These are phyloP conservation scores for Zingel zingel DNA, from an alignment of 2,113 vertebrate genomes.

Conservation along the genomic window DNA sequence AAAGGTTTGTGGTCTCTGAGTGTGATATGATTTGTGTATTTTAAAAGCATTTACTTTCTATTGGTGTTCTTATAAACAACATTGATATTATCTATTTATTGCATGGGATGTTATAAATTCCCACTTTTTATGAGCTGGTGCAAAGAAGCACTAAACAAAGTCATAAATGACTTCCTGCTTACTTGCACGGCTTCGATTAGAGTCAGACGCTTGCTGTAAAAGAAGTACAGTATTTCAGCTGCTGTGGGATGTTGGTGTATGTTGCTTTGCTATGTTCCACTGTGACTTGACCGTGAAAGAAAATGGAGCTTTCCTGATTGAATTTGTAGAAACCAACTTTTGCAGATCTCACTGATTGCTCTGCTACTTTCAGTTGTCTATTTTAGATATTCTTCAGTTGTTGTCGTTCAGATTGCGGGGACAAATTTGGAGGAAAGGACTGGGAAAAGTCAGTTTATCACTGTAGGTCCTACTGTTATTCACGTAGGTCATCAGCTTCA, in stretches of 20 bases:
- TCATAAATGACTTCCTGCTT: slow-evolving; percentile 64
- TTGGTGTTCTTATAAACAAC: slow-evolving; percentile 37
- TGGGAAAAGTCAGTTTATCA: slow-evolving; percentile 15
- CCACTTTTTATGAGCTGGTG: slow-evolving; percentile 57
- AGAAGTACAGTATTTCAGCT: slow-evolving; percentile 5
- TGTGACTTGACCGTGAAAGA: slow-evolving; percentile 32
- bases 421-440: neutral
- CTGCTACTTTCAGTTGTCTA: slow-evolving; percentile 3
- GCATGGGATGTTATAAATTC: slow-evolving; percentile 55
- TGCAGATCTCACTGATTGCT: slow-evolving; percentile 24
- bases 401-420: slow-evolving; percentile 6
- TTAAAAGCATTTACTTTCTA: slow-evolving; percentile 24
- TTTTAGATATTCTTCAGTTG: slow-evolving; percentile 44
- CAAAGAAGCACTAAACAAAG: slow-evolving; percentile 56
- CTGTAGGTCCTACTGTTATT: too few species aligned
- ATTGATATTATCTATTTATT: slow-evolving; percentile 42
- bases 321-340: slow-evolving; percentile 36
- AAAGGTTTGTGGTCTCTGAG: slow-evolving; percentile 30
- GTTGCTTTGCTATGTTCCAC: slow-evolving; percentile 13
- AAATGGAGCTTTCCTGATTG: slow-evolving; percentile 54
- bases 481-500: slow-evolving; percentile 8
- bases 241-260: slow-evolving; percentile 46
- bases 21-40: slow-evolving; percentile 19
- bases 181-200: slow-evolving; percentile 55
- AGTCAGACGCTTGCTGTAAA: slow-evolving; percentile 43